Percentiles rank a stretch among this genome's conserved stretches.
These are phyloP conservation scores for Liolophura sinensis DNA, from an alignment of 1,140 invertebrate genomes.

Conservation along the genomic window DNA sequence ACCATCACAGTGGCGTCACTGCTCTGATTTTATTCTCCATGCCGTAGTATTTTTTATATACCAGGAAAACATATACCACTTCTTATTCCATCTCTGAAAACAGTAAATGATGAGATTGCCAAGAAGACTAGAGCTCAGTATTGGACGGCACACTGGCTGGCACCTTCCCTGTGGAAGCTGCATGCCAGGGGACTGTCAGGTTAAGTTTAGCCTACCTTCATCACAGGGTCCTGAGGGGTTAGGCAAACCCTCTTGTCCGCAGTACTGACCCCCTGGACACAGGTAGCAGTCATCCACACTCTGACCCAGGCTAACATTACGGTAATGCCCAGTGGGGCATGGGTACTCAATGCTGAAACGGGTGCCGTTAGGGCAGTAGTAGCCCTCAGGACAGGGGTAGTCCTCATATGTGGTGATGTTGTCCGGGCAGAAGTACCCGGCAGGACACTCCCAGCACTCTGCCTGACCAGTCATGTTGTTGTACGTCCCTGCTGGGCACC, in stretches of 20 bases:
- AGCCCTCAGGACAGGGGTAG: slow-evolving; percentile 46
- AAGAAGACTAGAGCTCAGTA: too few relatives aligned
- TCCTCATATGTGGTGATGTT: slow-evolving; percentile 45
- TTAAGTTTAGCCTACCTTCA: slow-evolving; percentile 30
- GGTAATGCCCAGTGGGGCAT: slow-evolving; percentile 47
- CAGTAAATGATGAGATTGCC: too few relatives aligned
- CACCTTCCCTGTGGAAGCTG: too few relatives aligned
- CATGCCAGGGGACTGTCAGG: too few relatives aligned
- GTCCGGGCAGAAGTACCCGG: slow-evolving; percentile 49
- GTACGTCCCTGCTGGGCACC: slow-evolving; percentile 48
- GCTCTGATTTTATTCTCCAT: too few relatives aligned
- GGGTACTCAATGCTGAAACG: slow-evolving; percentile 32
- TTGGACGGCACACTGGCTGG: too few relatives aligned
- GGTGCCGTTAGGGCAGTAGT: slow-evolving; percentile 51
- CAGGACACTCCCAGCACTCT: slow-evolving; percentile 41
- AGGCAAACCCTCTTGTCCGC: slow-evolving; percentile 35
- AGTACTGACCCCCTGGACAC: slow-evolving; percentile 48
- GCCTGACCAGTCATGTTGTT: slow-evolving; percentile 47
- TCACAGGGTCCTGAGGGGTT: slow-evolving; percentile 40
- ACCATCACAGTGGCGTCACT: too few relatives aligned
- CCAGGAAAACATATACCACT: too few relatives aligned
- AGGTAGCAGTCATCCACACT: slow-evolving; percentile 38
- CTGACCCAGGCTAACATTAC: slow-evolving; percentile 32
- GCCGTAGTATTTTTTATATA: too few relatives aligned
- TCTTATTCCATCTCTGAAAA: too few relatives aligned